phyloP scores from a whole-genome alignment of 2,113 vertebrate genomes.

The Chiloscyllium plagiosum region DNA sequence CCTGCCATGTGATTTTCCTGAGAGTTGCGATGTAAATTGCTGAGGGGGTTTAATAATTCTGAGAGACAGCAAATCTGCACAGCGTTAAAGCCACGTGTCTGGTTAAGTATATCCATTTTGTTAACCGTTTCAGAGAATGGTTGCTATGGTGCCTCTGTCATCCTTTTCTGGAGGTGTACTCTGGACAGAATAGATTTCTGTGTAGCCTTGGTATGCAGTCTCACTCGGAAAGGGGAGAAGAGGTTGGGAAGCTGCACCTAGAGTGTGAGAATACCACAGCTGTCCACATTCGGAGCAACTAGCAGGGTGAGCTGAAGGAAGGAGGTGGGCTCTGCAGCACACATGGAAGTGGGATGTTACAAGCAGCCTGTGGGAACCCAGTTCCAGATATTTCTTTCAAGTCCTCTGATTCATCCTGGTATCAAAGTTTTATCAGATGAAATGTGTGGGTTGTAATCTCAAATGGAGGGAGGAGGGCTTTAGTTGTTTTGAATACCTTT shows the following conservation, averaged over 20 bases:
- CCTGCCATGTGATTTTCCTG: constrained; percentile 45
- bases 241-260: neutral
- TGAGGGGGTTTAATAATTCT: constrained; percentile 26
- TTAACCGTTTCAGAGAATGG: constrained; percentile 58
- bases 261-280: neutral
- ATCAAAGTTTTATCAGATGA: neutral
- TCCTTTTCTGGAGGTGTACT: constrained; percentile 56
- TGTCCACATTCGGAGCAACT: neutral
- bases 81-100: constrained; percentile 15
- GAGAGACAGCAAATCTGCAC: neutral
- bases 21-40: constrained; percentile 49
- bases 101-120: constrained; percentile 50
- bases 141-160: constrained; percentile 72
- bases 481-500: neutral
- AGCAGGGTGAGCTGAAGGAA: constrained; percentile 7
- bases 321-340: neutral
- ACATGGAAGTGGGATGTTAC: neutral
- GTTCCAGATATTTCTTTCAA: neutral
- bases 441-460: neutral
- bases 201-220: neutral
- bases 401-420: neutral
- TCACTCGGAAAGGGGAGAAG: neutral
- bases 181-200: constrained; percentile 54
- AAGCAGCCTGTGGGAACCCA: neutral
- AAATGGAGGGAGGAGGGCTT: neutral